Evolutionary conservation across 2,113 vertebrate genomes (phyloP).

Genomic region (Phrynocephalus versicolor): DNA sequence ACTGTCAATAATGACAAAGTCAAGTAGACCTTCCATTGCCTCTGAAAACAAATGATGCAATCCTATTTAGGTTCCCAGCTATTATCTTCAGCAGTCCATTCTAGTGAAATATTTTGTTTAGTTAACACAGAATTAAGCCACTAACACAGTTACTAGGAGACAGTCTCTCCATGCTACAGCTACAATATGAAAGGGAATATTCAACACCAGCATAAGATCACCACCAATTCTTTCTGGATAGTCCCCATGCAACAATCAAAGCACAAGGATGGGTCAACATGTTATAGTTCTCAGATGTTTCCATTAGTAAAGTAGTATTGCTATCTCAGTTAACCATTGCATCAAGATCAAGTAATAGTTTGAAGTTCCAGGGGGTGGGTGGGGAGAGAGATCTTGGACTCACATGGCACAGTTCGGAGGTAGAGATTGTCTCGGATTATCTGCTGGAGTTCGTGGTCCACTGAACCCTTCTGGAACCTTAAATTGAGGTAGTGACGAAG

Average conservation of each 20-base stretch:
- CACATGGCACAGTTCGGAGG: conserved; percentile 97
- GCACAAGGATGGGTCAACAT: not conserved
- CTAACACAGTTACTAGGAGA: not conserved
- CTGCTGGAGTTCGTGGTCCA: conserved; percentile 98
- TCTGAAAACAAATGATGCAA: not conserved
- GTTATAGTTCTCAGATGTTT: not conserved
- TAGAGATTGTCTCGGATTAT: conserved; percentile 99
- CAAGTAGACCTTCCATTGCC: not conserved
- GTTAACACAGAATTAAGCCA: not conserved
- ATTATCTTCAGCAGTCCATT: not conserved
- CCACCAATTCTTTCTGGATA: not conserved
- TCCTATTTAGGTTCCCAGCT: not conserved
- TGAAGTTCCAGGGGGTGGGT: no score
- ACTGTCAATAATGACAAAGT: not conserved
- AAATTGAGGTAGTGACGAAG: conserved; percentile 98
- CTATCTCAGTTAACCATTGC: not conserved
- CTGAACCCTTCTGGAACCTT: conserved; percentile 97
- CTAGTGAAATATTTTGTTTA: not conserved
- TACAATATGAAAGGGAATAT: not conserved
- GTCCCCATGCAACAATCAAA: not conserved
- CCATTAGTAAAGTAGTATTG: not conserved
- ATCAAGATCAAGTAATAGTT: not conserved
- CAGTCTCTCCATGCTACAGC: not conserved
- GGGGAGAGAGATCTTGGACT: conserved; percentile 75
- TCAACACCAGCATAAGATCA: not conserved